These are phyloP conservation scores for Metacarcinus magister DNA, from an alignment of 2,888 invertebrate genomes.

Conservation along the genomic window DNA sequence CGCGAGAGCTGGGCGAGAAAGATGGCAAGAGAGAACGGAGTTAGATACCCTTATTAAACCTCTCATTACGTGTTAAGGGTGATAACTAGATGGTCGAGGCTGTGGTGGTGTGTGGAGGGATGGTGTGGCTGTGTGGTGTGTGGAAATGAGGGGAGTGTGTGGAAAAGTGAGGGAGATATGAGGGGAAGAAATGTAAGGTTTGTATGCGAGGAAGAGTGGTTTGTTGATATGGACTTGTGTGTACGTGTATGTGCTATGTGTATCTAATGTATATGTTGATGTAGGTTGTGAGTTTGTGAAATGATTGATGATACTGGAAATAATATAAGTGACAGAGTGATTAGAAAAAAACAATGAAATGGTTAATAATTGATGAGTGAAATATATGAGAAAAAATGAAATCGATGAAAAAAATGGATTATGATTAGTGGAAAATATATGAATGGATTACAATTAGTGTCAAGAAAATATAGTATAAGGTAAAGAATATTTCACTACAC, in stretches of 20 bases:
- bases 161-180: neutral
- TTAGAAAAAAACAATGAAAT: too few species aligned
- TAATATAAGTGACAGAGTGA: neutral
- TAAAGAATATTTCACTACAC: too few species aligned
- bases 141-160: neutral
- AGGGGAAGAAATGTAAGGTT: neutral
- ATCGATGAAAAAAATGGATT: too few species aligned
- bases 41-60: too few species aligned
- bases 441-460: too few species aligned
- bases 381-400: too few species aligned
- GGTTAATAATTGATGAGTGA: too few species aligned
- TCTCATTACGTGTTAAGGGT: neutral
- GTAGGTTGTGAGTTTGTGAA: neutral
- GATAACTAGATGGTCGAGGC: neutral
- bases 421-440: too few species aligned
- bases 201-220: neutral
- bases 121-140: neutral
- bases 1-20: neutral
- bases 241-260: neutral
- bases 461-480: too few species aligned
- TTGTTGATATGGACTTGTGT: neutral
- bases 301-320: too few species aligned
- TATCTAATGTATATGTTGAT: neutral
- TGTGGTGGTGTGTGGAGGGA: neutral
- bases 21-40: neutral